phyloP scores from a whole-genome alignment of 2,113 vertebrate genomes.

The Myrmecophaga tridactyla region DNA sequence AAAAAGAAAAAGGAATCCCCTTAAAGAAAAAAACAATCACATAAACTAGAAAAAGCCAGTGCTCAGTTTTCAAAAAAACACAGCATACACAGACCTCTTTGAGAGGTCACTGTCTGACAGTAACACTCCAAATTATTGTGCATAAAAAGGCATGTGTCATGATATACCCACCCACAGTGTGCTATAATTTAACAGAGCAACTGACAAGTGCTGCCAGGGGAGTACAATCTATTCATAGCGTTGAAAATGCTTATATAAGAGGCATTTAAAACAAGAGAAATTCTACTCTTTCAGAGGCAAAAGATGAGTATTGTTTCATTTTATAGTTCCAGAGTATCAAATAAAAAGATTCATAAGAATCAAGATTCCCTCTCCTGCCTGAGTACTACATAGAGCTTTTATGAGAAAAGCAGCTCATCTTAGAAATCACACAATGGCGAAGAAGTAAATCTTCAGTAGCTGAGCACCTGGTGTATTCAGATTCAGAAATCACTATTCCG shows the following conservation, averaged over 20 bases:
- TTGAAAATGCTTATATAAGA: conserved; percentile 8
- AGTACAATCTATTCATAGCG: not conserved
- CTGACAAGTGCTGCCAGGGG: not conserved
- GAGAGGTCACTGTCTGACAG: not conserved
- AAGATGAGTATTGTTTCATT: conserved; percentile 24
- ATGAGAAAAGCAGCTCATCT: conserved; percentile 12
- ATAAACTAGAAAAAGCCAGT: not conserved
- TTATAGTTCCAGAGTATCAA: not conserved
- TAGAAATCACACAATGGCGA: conserved; percentile 26
- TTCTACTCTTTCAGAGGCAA: not conserved
- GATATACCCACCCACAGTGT: conserved; percentile 13
- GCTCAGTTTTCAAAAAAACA: conserved; percentile 28
- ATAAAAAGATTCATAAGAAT: not conserved
- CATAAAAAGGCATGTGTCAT: not conserved
- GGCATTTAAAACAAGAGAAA: conserved; percentile 45
- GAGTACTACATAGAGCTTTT: not conserved
- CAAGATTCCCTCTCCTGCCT: conserved; percentile 3
- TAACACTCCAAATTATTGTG: conserved; percentile 41
- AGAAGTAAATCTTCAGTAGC: not conserved
- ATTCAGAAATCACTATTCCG: conserved; percentile 35
- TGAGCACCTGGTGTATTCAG: conserved; percentile 10
- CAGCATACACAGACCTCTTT: not conserved
- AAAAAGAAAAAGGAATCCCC: not conserved
- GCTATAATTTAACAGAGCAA: conserved; percentile 50
- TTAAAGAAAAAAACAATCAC: not conserved